Base-by-base conservation (phyloP, 2,797 vertebrate species). In the Moxostoma hubbsi region DNA sequence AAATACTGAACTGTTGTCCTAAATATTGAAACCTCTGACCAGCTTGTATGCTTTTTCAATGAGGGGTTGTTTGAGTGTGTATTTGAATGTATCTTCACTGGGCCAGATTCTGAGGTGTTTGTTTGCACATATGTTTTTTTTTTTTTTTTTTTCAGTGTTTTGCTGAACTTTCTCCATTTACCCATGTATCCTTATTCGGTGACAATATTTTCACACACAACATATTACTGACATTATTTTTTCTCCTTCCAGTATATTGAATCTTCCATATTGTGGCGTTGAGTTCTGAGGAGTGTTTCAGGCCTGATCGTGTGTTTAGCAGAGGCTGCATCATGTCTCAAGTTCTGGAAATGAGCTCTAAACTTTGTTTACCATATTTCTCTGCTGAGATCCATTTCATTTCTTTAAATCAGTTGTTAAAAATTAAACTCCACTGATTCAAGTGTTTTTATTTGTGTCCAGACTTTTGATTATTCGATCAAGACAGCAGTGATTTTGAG, bases 321-420 rank as follows among this genome's bases (percentile, higher is more conserved):
- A 50, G 55, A 75, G 57, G 67, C 50, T 47, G 15, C 11, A 15
- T 50, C 8, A n/a, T 75, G 62, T 73, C 83, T 53, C 54, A 5
- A 69, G 58, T 66, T 63, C 51, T 51, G 36, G n/a, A 73, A 12
- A 11, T 62, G 76, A 75, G 50, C 72, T 89, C 82, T 84, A 11
- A 54, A 43, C 4, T 16, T 0, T 85, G 83, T 81, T 86, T 62
- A 59, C 66, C 79, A 46, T 82, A 61, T 70, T 76, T 82, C 82
- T 82, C 85, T 89, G 87, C 86, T 88, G 85, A 87, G 83, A 84
- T 87, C 80, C 80, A 88, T 90, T 92, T 92, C 84, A 86, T 88
- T 87, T 85, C 91, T 93, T 93, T 92, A 92, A 94, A 93, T 92
- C 93, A 93, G 89, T 87, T 92, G 86, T 91, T 90, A 80, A 87